phyloP scores from a whole-genome alignment of 2,113 vertebrate species.

The Lepisosteus oculatus region DNA sequence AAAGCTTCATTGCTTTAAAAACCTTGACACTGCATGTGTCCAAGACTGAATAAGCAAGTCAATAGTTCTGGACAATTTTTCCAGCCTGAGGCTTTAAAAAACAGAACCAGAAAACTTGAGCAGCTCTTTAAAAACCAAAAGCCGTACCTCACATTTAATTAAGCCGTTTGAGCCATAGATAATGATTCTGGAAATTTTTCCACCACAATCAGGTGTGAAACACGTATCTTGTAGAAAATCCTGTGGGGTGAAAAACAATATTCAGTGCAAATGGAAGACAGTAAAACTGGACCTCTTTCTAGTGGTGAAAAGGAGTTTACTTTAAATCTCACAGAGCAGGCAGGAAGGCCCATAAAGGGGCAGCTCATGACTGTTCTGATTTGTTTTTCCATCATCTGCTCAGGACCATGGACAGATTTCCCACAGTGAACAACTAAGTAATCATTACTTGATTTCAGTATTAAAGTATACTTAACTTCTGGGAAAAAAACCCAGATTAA shows the following conservation, averaged over 20 bases:
- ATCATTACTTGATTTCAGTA: too few species aligned
- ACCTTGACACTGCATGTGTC: too few species aligned
- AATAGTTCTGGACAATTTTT: neutral
- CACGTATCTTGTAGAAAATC: constrained; percentile 83
- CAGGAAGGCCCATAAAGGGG: too few species aligned
- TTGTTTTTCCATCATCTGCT: too few species aligned
- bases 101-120: too few species aligned
- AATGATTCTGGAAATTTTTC: constrained; percentile 78
- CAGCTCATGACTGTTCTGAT: too few species aligned
- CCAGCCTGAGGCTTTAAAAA: neutral
- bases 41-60: neutral
- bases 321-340: too few species aligned
- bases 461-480: too few species aligned
- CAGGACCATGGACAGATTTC: too few species aligned
- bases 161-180: constrained; percentile 78
- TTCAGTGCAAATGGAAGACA: neutral
- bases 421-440: too few species aligned
- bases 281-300: neutral
- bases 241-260: constrained; percentile 49
- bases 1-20: neutral
- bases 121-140: neutral
- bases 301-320: too few species aligned
- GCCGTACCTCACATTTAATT: constrained; percentile 84
- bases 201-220: constrained; percentile 88
- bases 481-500: too few species aligned